These are phyloP conservation scores for Palythoa grandis DNA, from an alignment of 92 coral and sea anemone species.

Conservation along the genomic window DNA sequence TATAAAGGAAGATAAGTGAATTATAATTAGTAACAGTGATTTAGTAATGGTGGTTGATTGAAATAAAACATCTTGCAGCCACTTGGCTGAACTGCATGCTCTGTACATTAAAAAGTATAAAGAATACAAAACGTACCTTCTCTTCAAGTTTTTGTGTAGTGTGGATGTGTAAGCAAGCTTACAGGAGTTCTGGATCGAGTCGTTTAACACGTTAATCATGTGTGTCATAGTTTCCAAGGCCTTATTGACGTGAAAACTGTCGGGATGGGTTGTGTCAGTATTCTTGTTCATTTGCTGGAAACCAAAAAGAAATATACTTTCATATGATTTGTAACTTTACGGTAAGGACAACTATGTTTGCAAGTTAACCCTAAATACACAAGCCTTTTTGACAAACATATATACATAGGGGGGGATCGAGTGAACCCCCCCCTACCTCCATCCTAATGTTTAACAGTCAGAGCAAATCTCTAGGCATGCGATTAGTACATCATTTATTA, in stretches of 20 bases:
- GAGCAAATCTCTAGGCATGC: too few relatives aligned
- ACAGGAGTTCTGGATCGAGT: constrained; percentile 92
- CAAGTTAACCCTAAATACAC: too few relatives aligned
- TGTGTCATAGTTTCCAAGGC: constrained; percentile 94
- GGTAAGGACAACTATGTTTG: too few relatives aligned
- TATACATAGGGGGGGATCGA: too few relatives aligned
- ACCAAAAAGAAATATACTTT: background rate
- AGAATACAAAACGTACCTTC: constrained; percentile 45
- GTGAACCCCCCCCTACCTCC: too few relatives aligned
- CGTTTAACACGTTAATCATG: constrained; percentile 92
- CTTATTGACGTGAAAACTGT: constrained; percentile 88
- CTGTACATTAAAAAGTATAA: background rate
- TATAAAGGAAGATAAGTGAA: too few relatives aligned
- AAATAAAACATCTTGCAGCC: too few relatives aligned
- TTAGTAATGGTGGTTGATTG: too few relatives aligned
- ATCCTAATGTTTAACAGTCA: too few relatives aligned
- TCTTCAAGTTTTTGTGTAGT: constrained; percentile 56
- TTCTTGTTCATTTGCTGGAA: constrained; percentile 93
- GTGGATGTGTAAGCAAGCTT: constrained; percentile 68
- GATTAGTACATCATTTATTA: too few relatives aligned
- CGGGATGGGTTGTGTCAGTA: constrained; percentile 94
- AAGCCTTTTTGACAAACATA: too few relatives aligned
- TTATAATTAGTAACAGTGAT: too few relatives aligned
- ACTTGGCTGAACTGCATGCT: background rate
- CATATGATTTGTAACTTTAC: background rate